Base-by-base conservation (phyloP, 2,113 vertebrate species). In the Pseudorhombus dupliciocellatus region DNA sequence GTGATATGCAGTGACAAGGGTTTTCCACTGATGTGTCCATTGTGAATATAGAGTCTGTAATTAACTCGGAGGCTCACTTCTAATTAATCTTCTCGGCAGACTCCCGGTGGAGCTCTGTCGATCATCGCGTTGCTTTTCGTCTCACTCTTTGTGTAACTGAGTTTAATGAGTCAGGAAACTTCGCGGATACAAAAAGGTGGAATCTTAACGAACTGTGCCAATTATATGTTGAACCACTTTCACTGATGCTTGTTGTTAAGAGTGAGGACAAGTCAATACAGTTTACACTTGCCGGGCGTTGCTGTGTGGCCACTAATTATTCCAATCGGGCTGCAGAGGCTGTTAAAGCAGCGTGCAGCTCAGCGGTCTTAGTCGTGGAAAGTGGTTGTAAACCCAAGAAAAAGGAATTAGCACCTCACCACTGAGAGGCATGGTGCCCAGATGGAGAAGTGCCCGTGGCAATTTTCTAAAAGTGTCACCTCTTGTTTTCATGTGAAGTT, bases 61-160 rank as follows among this genome's bases (percentile, higher is more conserved):
- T 92, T 90, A 92, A 90, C 81, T 89, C 70, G 53, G 80, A 80
- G 56, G 68, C 77, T 90, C 81, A 73, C 26, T 58, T 88, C 75
- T 87, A 90, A 92, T 92, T 90, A 91, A 90, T 89, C 81, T 87
- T 80, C 66, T 72, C 75, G 63, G 70, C 70, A 65, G 79, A 80
- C 81, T 84, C 72, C 82, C 73, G 52, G 70, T 64, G 51, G 73
- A 83, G 40, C 67, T 69, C 62, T 76, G 87, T 88, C 73, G 57
- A 42, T 89, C 81, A 31, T 21, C 3, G 1, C 66, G 71, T 55
- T 57, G 66, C 24, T 84, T 78, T 88, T 66, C 14, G 34, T 73
- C 68, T 55, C 31, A 18, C 63, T 68, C 60, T 7, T 34, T 81
- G 64, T 53, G 7, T 54, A 66, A 77, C 81, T 76, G 55, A 26